Percentiles rank a stretch among this genome's conserved stretches.
These are phyloP conservation scores for Andrena dorsata DNA, from an alignment of 2,888 invertebrate species.

Conservation along the genomic window DNA sequence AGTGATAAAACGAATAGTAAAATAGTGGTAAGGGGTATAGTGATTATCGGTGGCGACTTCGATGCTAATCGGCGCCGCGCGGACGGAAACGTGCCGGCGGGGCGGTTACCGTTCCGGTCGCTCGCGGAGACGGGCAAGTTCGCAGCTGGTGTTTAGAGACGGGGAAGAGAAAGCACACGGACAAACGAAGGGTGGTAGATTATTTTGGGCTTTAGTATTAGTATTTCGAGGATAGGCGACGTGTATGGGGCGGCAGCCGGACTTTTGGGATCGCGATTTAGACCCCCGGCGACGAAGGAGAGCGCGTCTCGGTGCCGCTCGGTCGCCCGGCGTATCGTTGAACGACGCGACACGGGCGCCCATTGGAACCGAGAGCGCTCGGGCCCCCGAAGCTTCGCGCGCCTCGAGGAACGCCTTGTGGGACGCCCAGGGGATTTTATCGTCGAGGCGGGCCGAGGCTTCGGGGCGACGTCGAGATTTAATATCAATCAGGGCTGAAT, in stretches of 20 bases:
- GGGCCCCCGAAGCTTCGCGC: background rate
- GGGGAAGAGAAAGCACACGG: constrained; percentile 23
- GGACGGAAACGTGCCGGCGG: constrained; percentile 26
- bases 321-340: background rate
- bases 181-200: constrained; percentile 60
- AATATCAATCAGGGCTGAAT: constrained; percentile 23
- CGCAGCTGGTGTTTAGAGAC: constrained; percentile 17
- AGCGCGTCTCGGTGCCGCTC: too few species aligned
- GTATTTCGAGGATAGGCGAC: constrained; percentile 59
- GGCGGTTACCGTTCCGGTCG: constrained; percentile 50
- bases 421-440: too few species aligned
- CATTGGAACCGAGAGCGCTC: background rate
- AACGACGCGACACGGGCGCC: background rate
- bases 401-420: background rate
- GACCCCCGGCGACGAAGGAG: constrained; percentile 10
- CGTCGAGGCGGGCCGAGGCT: background rate
- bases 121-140: constrained; percentile 30
- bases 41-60: constrained; percentile 48
- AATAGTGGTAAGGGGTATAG: constrained; percentile 65
- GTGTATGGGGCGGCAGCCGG: constrained; percentile 37
- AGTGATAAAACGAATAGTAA: constrained; percentile 71
- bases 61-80: constrained; percentile 57
- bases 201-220: constrained; percentile 84
- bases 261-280: constrained; percentile 42
- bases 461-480: background rate